Evolutionary conservation across 2,113 vertebrate species (phyloP).

Genomic region (Phaethon lepturus): DNA sequence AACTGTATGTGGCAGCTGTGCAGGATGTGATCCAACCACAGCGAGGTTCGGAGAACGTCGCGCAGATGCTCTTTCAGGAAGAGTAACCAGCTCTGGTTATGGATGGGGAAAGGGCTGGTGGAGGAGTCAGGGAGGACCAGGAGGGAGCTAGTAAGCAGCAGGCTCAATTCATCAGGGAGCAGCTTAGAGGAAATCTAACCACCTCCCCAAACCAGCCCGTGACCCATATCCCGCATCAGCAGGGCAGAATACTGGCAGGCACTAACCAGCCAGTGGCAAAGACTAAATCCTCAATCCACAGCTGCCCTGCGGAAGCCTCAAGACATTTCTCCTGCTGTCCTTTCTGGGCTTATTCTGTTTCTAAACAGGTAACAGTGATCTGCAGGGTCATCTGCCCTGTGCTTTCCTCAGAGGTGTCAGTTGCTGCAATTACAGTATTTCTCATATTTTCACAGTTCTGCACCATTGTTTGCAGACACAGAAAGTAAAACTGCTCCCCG

Average conservation of each 20-base stretch:
- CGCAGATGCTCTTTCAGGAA: background rate
- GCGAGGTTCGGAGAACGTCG: accelerated
- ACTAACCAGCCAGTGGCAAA: background rate
- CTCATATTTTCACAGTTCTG: background rate
- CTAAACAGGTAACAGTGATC: background rate
- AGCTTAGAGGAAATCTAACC: background rate
- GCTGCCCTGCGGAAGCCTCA: background rate
- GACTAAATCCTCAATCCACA: background rate
- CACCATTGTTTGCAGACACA: background rate
- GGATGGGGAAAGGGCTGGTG: background rate
- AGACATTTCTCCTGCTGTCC: background rate
- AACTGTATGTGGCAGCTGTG: background rate
- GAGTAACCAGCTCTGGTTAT: background rate
- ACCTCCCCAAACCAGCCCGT: accelerated
- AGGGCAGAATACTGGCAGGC: background rate
- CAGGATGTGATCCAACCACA: background rate
- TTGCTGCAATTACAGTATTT: background rate
- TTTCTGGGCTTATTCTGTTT: background rate
- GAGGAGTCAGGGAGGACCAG: background rate
- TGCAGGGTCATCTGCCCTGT: background rate
- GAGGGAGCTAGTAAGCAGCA: background rate
- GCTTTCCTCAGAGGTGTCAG: background rate
- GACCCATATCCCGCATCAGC: background rate
- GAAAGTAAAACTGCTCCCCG: background rate
- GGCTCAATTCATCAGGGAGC: background rate